These are phyloP conservation scores for Gryllus longicercus DNA, from an alignment of 2,888 invertebrate species.

Conservation along the genomic window DNA sequence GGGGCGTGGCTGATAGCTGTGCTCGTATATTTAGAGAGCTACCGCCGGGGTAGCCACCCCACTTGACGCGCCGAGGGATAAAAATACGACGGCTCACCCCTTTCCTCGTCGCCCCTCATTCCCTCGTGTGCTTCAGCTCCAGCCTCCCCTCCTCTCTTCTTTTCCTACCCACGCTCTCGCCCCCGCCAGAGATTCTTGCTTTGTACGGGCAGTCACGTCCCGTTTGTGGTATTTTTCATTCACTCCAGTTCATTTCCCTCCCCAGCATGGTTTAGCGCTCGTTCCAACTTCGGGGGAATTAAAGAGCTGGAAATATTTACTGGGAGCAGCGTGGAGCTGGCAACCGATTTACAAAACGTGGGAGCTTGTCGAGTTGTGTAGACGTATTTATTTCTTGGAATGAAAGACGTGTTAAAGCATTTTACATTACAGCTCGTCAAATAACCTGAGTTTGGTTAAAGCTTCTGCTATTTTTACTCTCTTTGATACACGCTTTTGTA, in stretches of 20 bases:
- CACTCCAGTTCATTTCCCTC: background rate
- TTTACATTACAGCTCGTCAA: background rate
- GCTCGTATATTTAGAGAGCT: background rate
- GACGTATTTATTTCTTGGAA: background rate
- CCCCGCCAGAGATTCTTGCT: background rate
- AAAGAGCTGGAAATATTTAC: constrained; percentile 9
- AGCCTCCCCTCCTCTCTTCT: no score
- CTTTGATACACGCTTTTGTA: no score
- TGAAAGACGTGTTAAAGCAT: background rate
- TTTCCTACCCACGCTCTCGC: background rate
- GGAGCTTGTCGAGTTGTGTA: background rate
- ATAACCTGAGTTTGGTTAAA: background rate
- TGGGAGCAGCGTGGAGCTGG: background rate
- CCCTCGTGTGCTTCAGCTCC: no score
- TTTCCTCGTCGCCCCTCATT: background rate
- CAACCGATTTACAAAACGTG: background rate
- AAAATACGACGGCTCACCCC: background rate
- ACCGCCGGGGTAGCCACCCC: background rate
- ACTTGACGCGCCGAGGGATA: background rate
- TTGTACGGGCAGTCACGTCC: background rate
- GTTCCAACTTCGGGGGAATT: background rate
- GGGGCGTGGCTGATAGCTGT: background rate
- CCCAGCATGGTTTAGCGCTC: background rate
- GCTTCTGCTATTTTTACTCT: no score
- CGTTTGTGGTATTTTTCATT: constrained; percentile 17